Evolutionary conservation across 2,888 invertebrate genomes (phyloP).

Genomic region (Sipunculus nudus): DNA sequence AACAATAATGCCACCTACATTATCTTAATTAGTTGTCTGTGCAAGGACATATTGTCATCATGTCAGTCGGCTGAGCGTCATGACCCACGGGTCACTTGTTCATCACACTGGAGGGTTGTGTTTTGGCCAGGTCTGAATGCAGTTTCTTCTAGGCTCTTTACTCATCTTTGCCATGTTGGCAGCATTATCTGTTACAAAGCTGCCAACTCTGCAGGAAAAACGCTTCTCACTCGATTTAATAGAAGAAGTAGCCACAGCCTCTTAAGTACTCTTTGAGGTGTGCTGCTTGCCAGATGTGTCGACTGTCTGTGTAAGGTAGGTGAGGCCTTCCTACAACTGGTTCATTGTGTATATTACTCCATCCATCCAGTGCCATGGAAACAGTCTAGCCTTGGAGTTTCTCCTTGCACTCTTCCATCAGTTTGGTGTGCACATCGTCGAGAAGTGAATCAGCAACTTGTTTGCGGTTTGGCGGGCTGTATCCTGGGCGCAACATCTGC

Average conservation of each 20-base stretch:
- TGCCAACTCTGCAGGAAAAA: slow-evolving; percentile 1
- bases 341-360: slow-evolving; percentile 6
- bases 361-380: slow-evolving; percentile 1
- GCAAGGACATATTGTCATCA: too few relatives aligned
- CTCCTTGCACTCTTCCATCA: neutral
- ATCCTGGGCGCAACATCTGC: neutral
- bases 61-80: too few relatives aligned
- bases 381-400: neutral
- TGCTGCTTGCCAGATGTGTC: neutral
- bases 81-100: too few relatives aligned
- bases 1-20: too few relatives aligned
- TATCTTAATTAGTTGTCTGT: too few relatives aligned
- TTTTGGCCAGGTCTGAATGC: too few relatives aligned
- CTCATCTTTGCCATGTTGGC: slow-evolving; percentile 2
- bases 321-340: neutral
- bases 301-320: neutral
- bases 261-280: neutral
- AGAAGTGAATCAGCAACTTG: neutral
- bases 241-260: neutral
- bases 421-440: neutral
- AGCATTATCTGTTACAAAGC: slow-evolving; percentile 5
- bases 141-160: neutral
- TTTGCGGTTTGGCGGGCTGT: neutral
- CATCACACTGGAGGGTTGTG: too few relatives aligned
- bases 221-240: neutral